Base-by-base conservation (phyloP, 2,888 invertebrate species). In the Diachrysia chrysitis region DNA sequence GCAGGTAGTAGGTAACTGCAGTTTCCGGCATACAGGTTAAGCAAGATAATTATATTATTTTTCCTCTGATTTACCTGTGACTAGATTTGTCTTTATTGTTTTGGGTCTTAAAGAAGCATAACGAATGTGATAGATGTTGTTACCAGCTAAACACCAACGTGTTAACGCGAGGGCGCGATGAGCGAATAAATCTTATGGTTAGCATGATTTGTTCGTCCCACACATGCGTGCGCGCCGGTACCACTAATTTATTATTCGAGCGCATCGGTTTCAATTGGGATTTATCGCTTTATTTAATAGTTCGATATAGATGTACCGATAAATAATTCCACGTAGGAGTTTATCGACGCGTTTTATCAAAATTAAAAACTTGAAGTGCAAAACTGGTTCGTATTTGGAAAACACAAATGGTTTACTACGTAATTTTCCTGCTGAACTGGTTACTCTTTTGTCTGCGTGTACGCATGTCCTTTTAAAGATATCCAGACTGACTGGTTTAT, bases 161-260 rank as follows among this genome's bases (percentile, higher is more conserved):
- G 71, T 54, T 71, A 73, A 69, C 53, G 65, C 67, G 63, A 69
- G 62, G 70, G 63, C 62, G 67, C 72, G 63, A 66, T 68, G 63
- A 63, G 62, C 55, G 66, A 70, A 82, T 77, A 71, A 71, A 81
- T 76, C 70, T 78, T 46, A 58, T 63, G 61, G 73, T 73, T 68
- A 70, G 66, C 74, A 73, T 75, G 82, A 82, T 83, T 78, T 66
- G 78, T 81, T 78, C 76, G 71, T 69, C 79, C 78, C 76, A 83
- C 83, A 74, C 71, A 66, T 72, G 71, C 66, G 71, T 71, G 69
- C 66, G 69, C 70, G 65, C 71, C 53, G 53, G 32, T 69, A 73
- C 60, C 48, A 29, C 67, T 79, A 76, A 82, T 81, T 82, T 86
- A 84, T 82, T 81, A 76, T 81, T 81, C 67, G 68, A 70, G 69